Conservation (phyloP, 2,888 invertebrate species). For the Drosophila paucipuncta region DNA sequence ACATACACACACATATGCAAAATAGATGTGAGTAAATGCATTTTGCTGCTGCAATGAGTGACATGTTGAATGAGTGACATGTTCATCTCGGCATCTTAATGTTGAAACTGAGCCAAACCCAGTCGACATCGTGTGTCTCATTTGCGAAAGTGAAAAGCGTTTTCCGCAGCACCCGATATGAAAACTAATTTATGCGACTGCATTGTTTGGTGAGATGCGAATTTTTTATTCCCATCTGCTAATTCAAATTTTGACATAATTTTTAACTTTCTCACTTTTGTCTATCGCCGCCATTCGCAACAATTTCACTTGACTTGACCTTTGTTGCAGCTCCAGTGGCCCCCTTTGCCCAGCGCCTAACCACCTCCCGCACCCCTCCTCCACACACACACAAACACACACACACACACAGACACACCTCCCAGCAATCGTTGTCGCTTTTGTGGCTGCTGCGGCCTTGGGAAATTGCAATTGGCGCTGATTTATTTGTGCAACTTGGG, state of each 20-base stretch:
- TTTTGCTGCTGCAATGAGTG: constrained; percentile 28
- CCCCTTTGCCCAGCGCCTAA: not conserved
- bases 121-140: constrained; percentile 26
- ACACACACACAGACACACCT: not conserved
- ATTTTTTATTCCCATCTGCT: constrained; percentile 48
- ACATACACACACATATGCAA: not conserved
- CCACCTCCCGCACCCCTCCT: not conserved
- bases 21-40: not conserved
- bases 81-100: constrained; percentile 44
- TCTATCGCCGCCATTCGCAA: constrained; percentile 29
- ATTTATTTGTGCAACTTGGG: constrained; percentile 63
- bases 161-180: constrained; percentile 67
- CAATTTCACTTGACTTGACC: constrained; percentile 79
- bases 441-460: constrained; percentile 64
- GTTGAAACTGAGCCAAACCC: constrained; percentile 30
- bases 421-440: constrained; percentile 17
- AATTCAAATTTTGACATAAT: constrained; percentile 82
- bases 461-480: constrained; percentile 68
- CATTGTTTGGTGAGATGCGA: constrained; percentile 41
- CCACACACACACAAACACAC: not conserved
- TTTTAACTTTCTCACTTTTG: constrained; percentile 78
- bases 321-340: constrained; percentile 43
- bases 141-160: constrained; percentile 76
- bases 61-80: constrained; percentile 29
- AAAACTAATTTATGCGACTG: constrained; percentile 68